Base-by-base conservation (phyloP, 2,113 vertebrate species). In the Pristiophorus japonicus region DNA sequence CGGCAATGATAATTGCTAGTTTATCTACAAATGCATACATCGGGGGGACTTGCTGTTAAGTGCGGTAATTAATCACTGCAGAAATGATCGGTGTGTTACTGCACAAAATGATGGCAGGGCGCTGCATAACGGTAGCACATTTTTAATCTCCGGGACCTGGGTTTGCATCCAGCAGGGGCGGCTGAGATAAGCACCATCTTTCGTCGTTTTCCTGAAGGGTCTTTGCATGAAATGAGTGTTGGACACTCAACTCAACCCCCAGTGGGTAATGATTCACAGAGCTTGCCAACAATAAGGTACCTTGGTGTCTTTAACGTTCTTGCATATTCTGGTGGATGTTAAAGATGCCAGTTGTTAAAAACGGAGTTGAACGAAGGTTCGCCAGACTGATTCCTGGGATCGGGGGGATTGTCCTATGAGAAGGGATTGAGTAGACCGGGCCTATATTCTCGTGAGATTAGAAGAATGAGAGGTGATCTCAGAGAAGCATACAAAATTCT, bases 131-230 rank as follows among this genome's bases (percentile, higher is more conserved):
- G 14, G 87, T 51, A 88, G 85, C 11, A 2, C 30, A 59, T 90
- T 90, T 90, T 34, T 34, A 30, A 62, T 1, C 51, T 59, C 55
- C 11, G 30, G 51, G 30, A 90, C 27, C 51, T 90, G 11, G 51
- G 27, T 90, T 90, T 59, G 87, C n/a, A 51, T 55, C 27, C 85
- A 88, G 11, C 24, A 14, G 24, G 27, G 3, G 8, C 24, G 8
- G 87, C 2, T 90, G 87, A 59, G 87, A 16, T 87, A 27, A 55
- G 42, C 22, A 55, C 87, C 87, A 90, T 51, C 27, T 3, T 59
- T 90, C 27, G 14, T 30, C 3, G 7, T 45, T 45, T 16, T 85
- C 81, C 20, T 20, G 16, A 20, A 38, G 97, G 96, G 96, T 96
- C 95, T 96, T 96, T 96, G 95, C 38, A 18, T 45, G 81, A 84